These are phyloP conservation scores for Eupithecia dodoneata DNA, from an alignment of 2,888 invertebrate genomes.

Conservation along the genomic window DNA sequence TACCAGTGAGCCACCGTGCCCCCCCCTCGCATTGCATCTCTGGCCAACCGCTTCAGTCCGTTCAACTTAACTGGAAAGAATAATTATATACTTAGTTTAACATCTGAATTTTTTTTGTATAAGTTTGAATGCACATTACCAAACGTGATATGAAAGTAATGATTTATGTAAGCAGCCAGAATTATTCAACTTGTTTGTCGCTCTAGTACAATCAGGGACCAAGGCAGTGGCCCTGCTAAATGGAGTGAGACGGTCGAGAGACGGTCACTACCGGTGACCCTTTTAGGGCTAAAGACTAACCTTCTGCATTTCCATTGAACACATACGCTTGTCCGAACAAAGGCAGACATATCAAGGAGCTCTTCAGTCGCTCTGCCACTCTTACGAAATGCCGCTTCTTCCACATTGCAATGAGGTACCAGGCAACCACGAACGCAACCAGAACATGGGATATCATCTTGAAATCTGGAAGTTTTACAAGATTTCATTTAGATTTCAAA, in stretches of 20 bases:
- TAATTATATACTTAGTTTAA: no score
- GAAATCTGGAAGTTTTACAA: slow-evolving; percentile 36
- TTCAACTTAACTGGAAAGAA: background rate
- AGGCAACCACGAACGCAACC: background rate
- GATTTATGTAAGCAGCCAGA: no score
- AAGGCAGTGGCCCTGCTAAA: no score
- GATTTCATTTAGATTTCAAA: background rate
- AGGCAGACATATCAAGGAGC: background rate
- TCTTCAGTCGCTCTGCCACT: slow-evolving; percentile 1
- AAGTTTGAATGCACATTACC: no score
- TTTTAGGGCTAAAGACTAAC: background rate
- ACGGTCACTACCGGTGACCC: no score
- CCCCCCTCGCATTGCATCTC: background rate
- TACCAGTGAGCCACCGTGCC: background rate
- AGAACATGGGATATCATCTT: slow-evolving; percentile 24
- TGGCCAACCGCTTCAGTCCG: background rate
- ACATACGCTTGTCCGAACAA: background rate
- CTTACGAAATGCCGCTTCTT: background rate
- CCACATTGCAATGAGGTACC: background rate
- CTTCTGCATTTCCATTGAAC: background rate
- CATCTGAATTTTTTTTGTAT: no score
- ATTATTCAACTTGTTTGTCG: no score
- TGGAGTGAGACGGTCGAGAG: no score
- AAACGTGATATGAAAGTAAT: no score
- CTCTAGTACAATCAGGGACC: no score